Base-by-base conservation (phyloP, 2,888 invertebrate species). In the Rutpela maculata region DNA sequence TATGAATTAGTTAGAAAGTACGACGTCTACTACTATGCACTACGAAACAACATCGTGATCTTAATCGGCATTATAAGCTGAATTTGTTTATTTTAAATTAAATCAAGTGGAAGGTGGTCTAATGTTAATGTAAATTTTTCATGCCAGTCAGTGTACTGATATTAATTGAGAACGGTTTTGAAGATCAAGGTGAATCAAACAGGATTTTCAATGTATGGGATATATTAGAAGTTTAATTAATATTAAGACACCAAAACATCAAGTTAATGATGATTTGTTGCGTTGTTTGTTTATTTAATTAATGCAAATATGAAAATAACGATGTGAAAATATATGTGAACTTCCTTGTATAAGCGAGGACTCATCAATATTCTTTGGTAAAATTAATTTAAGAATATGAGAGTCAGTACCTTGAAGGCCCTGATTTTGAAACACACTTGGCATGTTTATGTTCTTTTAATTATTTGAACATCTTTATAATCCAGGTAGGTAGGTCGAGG, bases 1-100 rank as follows among this genome's bases (percentile, higher is more conserved):
- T 62, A n/a, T 62, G 17, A 35, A 62, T 50, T 50, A 50, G 50
- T 22, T 62, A 62, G 62, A 62, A 62, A 62, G 62, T 35, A 31
- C 22, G 26, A 22, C 62, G 62, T 31, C 50, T 50, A n/a, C 62
- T 62, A n/a, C 31, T 26, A 31, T 62, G 62, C 9, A 62, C 31
- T 31, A 62, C 7, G 26, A 31, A 31, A 17, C 26, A 22, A 22
- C 59, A 59, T 59, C 12, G 3, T 59, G 19, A 22, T 59, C 19
- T 59, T 19, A 22, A 59, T 59, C 19, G 4, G n/a, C n/a, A 31
- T 62, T 26, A 50, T 0, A 17, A 50, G n/a, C n/a, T n/a, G 50
- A 50, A 15, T 50, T 50, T 50, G n/a, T 50, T 50, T n/a, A 50
- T 50, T 50, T 50, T 50, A 50, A 60, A 60, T 60, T 26, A 60